Evolutionary conservation across 2,113 vertebrate genomes (phyloP).

Genomic region (Reinhardtius hippoglossoides): DNA sequence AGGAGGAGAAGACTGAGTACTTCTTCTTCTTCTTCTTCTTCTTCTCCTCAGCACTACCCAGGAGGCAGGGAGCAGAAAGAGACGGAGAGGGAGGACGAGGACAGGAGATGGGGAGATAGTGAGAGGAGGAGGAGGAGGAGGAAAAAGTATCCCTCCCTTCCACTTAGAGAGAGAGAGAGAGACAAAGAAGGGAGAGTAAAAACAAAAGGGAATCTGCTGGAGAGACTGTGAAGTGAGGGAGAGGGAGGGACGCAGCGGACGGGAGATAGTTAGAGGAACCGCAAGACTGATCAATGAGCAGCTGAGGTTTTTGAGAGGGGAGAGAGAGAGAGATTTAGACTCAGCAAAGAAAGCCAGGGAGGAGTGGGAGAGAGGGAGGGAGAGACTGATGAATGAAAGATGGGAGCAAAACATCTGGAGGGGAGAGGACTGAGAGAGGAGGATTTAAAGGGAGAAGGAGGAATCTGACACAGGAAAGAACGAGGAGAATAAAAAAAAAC

Average conservation of each 20-base stretch:
- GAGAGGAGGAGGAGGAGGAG: conserved; percentile 1
- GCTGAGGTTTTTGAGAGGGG: conserved; percentile 58
- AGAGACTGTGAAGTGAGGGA: conserved; percentile 36
- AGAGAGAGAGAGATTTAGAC: conserved; percentile 71
- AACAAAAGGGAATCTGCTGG: conserved; percentile 27
- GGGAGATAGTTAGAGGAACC: conserved; percentile 71
- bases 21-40: conserved; percentile 28
- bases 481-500: conserved; percentile 22
- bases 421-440: conserved; percentile 69
- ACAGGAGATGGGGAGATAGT: conserved; percentile 32
- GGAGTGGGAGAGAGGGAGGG: conserved; percentile 6
- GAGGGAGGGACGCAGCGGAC: conserved; percentile 48
- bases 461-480: conserved; percentile 3
- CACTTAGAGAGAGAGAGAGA: conserved; percentile 51
- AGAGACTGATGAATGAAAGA: conserved; percentile 69
- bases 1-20: conserved; percentile 53
- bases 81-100: conserved; percentile 15
- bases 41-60: conserved; percentile 60
- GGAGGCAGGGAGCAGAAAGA: conserved; percentile 43
- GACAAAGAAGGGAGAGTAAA: conserved; percentile 29
- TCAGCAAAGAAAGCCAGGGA: conserved; percentile 56
- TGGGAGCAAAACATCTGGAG: conserved; percentile 64
- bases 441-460: conserved; percentile 49
- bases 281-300: conserved; percentile 68
- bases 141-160: conserved; percentile 48